phyloP scores from a whole-genome alignment of 2,797 vertebrate genomes.

The Balearica regulorum region DNA sequence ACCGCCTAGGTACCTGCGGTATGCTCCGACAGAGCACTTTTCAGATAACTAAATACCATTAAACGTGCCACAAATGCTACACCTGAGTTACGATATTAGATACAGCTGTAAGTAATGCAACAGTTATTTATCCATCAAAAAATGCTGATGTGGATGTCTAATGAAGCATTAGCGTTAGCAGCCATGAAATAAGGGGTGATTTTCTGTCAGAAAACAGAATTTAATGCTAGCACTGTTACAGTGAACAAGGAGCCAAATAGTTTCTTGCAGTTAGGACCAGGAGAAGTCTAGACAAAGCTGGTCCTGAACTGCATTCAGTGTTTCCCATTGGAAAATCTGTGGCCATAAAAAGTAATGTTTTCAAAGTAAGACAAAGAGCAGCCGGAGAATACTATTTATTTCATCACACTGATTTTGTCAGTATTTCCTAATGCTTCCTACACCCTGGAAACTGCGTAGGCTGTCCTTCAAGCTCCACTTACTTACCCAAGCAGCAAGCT shows the following conservation, averaged over 20 bases:
- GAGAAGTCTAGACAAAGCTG: neutral
- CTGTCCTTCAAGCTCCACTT: neutral
- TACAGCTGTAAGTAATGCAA: neutral
- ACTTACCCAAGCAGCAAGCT: neutral
- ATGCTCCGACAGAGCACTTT: neutral
- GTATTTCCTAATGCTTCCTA: slow-evolving; percentile 19
- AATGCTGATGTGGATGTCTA: neutral
- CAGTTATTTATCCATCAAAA: neutral
- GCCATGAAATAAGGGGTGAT: neutral
- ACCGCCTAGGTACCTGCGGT: neutral
- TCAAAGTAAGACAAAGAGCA: slow-evolving; percentile 20
- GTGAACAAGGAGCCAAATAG: neutral
- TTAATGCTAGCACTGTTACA: neutral
- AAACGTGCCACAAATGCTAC: neutral
- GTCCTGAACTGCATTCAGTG: neutral
- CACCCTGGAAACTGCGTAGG: neutral
- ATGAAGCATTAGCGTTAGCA: neutral
- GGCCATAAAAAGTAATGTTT: slow-evolving; percentile 37
- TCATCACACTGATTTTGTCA: slow-evolving; percentile 2
- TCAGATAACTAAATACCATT: neutral
- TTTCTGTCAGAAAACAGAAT: neutral
- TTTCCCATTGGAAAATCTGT: slow-evolving; percentile 29
- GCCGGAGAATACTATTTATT: neutral
- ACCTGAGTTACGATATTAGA: neutral
- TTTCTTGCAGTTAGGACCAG: neutral